Base-by-base conservation (phyloP, 30 jellyfish, hydroid and myxozoan species). In the Sanderia malayensis region DNA sequence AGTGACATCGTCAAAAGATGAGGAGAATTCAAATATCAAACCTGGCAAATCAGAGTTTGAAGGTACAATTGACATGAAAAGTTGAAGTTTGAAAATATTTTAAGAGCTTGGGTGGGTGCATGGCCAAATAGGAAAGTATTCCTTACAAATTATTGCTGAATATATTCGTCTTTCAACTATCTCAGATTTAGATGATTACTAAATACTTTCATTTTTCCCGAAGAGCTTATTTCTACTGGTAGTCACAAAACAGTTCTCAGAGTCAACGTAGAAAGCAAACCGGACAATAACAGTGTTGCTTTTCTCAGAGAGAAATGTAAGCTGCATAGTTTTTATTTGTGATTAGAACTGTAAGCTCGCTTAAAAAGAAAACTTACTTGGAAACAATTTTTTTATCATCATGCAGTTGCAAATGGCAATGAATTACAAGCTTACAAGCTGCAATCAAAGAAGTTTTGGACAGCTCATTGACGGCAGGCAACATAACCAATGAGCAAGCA, bases 371-470 rank as follows among this genome's bases (percentile, higher is more conserved):
- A 6, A 37, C 52, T 13, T 13, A 37, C 6, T 37, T 37, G 13
- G 13, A 37, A 37, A 37, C 6, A 37, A 37, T 13, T 6, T 37
- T 6, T 37, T 37, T 13, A 4, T 6, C 3, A 4, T 49, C 2
- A 13, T 34, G 1, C 61, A 78, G 89, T 78, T 23, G 10, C 80
- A 19, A 47, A 78, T 1, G 89, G 65, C 58, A 45, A n/a, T n/a
- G n/a, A n/a, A n/a, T 78, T 8, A 45, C 68, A 17, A 78, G 81
- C 83, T 61, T 87, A 74, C 73, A 75, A 45, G 80, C 74, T 20
- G 96, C 96, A 0, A 91, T 91, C 32, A 74, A 87, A 44, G 89
- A 70, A 37, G 96, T 87, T 6, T 79, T 87, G 66, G 79, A 74
- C 1, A 81, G 76, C 31, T 82, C 96, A 0, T 81, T 87, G 0